Evolutionary conservation across 2,797 vertebrate species (phyloP), one percentile per base, ranked within the genome.

Genomic region (Tympanoctomys barrerae): DNA sequence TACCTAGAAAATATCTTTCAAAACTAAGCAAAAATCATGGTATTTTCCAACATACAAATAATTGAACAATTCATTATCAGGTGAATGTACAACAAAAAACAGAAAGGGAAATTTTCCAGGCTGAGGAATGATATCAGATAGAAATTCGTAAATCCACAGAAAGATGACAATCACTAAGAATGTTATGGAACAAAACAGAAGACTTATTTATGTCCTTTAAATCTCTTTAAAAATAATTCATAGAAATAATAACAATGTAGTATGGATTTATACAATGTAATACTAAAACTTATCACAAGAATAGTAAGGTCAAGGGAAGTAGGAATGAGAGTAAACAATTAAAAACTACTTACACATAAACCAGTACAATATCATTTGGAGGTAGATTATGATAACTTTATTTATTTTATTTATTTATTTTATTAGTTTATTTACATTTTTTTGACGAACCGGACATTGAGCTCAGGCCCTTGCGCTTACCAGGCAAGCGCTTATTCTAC

Each of bases 201-300:
- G 62, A 46, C 64, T 39, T 57, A 46, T 64, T 62, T 46, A 36
- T 36, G 59, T 70, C 33, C 36, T 42, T 70, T 81, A 61, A n/a
- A 3, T 78, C 24, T 71, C 33, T 87, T 64, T 57, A 80, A 96
- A 90, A 85, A 28, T n/a, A 92, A 52, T 24, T 75, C 21, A 80
- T 5, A 24, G 33, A 71, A 82, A 61, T 85, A 59, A 77, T 31
- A 46, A 33, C 7, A 59, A 36, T 66, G 26, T 33, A 75, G 4
- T n/a, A 0, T 73, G 13, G 8, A 9, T 64, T 95, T 93, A 62
- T 54, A 89, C 89, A n/a, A 79, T 54, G 22, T 85, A 57, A 86
- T 42, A 89, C 33, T 46, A 59, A 94, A 89, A 92, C 11, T 10
- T 42, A 12, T 62, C 54, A 59, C 5, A 92, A 64, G 22, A 92